phyloP scores from a whole-genome alignment of 2,113 vertebrate species.

The Crocuta crocuta region DNA sequence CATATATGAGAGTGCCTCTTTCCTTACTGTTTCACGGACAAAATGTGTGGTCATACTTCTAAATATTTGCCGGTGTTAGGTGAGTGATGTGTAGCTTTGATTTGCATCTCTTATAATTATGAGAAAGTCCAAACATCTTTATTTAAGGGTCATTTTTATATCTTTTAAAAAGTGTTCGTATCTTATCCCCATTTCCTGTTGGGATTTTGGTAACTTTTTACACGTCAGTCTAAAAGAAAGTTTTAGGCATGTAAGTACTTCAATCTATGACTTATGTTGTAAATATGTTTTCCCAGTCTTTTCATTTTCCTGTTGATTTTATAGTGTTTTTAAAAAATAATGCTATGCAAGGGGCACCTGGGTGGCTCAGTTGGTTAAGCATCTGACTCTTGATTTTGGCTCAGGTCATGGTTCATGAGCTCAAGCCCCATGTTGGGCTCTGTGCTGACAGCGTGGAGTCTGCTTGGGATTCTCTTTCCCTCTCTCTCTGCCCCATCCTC shows the following conservation, averaged over 20 bases:
- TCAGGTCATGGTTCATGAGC: too few relatives aligned
- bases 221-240: neutral
- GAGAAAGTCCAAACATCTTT: neutral
- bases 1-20: neutral
- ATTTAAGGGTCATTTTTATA: neutral
- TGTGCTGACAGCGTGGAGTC: too few relatives aligned
- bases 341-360: neutral
- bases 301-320: neutral
- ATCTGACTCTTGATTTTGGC: too few relatives aligned
- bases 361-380: too few relatives aligned
- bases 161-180: neutral
- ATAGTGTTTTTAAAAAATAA: neutral
- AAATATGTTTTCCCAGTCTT: conserved; percentile 21
- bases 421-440: too few relatives aligned
- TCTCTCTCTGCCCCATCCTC: too few relatives aligned
- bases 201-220: neutral
- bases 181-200: neutral
- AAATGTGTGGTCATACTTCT: neutral
- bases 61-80: neutral
- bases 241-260: neutral
- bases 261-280: neutral
- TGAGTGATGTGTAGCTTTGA: neutral
- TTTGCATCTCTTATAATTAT: neutral
- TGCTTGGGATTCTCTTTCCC: too few relatives aligned
- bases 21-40: neutral